Conservation (phyloP, 1,140 invertebrate genomes). For the Cotesia typhae region DNA sequence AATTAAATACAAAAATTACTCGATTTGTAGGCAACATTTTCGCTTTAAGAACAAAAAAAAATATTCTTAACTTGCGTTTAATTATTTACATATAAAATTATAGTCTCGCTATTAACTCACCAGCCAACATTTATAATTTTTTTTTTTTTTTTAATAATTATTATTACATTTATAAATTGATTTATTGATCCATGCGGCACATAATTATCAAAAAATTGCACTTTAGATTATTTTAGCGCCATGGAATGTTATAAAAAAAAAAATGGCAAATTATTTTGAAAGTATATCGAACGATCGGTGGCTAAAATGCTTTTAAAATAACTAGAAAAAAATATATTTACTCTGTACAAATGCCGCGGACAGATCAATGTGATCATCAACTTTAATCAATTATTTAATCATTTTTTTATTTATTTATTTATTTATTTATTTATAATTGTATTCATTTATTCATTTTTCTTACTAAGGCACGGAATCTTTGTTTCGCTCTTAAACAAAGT, state of each 20-base stretch:
- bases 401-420: not conserved
- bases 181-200: not conserved
- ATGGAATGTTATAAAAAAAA: slow-evolving; percentile 2
- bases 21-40: slow-evolving; percentile 13
- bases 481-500: not conserved
- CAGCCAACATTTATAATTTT: not conserved
- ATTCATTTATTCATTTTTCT: slow-evolving; percentile 15
- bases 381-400: not conserved
- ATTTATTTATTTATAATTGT: slow-evolving; percentile 7
- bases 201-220: no score
- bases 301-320: not conserved
- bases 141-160: not conserved
- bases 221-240: not conserved
- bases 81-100: slow-evolving; percentile 8
- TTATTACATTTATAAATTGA: not conserved
- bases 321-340: not conserved
- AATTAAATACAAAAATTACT: not conserved
- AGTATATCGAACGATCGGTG: no score
- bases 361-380: slow-evolving; percentile 8
- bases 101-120: slow-evolving; percentile 3
- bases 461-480: slow-evolving; percentile 34
- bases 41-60: not conserved
- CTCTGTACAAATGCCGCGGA: slow-evolving; percentile 3
- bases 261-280: no score
- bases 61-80: not conserved